These are phyloP conservation scores for Geococcyx californianus DNA, from an alignment of 2,113 vertebrate genomes.

Conservation along the genomic window DNA sequence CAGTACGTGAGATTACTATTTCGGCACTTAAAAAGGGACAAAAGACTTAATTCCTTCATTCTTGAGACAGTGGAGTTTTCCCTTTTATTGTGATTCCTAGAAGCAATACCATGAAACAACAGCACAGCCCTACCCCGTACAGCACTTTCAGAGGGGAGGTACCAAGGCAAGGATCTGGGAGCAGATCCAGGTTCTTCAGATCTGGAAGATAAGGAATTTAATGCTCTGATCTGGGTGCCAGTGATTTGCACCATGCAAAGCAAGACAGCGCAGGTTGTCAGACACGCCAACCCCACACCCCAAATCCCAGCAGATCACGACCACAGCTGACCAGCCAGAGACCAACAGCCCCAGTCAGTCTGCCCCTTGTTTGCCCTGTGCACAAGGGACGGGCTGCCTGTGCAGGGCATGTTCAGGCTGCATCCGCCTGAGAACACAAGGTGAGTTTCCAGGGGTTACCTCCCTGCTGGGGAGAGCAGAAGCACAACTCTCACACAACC, in stretches of 20 bases:
- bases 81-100: background rate
- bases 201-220: background rate
- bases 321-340: background rate
- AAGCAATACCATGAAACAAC: background rate
- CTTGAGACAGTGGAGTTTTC: background rate
- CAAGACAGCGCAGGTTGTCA: background rate
- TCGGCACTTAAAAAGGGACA: background rate
- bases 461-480: background rate
- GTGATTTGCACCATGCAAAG: fast-evolving
- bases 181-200: background rate
- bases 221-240: background rate
- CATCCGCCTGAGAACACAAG: fast-evolving
- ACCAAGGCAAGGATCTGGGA: background rate
- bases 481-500: background rate
- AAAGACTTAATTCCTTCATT: background rate
- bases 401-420: fast-evolving
- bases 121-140: fast-evolving
- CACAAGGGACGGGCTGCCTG: fast-evolving
- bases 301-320: fast-evolving
- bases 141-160: background rate
- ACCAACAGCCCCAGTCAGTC: fast-evolving
- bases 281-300: fast-evolving
- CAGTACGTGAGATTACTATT: background rate
- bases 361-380: fast-evolving
- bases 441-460: fast-evolving